Evolutionary conservation across 1,140 invertebrate genomes (phyloP).

Genomic region (Sminthurinus signatus): DNA sequence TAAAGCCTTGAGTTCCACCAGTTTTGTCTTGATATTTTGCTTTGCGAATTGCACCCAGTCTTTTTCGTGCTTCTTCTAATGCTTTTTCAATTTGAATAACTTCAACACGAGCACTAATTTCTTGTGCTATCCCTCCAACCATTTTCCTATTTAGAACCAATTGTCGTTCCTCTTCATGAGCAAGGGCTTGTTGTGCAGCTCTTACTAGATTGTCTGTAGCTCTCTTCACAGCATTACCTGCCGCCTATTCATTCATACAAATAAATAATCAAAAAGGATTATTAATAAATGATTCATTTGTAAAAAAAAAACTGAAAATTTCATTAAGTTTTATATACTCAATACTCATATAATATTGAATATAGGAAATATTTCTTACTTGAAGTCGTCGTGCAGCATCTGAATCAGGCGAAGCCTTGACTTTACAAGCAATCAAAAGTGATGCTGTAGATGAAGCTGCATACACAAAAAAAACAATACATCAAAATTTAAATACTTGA

Average conservation of each 20-base stretch:
- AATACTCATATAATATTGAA: too few species aligned
- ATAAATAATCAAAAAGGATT: constrained; percentile 5
- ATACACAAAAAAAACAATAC: too few species aligned
- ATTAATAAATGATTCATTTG: background rate
- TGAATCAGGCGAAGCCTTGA: constrained; percentile 93
- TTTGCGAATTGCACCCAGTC: constrained; percentile 74
- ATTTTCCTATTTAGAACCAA: constrained; percentile 82
- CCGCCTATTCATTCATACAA: constrained; percentile 53
- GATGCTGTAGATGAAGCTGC: constrained; percentile 96
- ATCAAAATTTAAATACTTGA: too few species aligned
- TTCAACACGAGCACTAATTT: constrained; percentile 67
- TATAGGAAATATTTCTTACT: too few species aligned
- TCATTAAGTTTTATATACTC: too few species aligned
- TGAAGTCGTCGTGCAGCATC: constrained; percentile 86
- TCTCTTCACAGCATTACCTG: constrained; percentile 94
- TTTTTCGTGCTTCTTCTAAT: constrained; percentile 82
- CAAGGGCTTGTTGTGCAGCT: constrained; percentile 87
- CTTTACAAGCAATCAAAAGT: constrained; percentile 93
- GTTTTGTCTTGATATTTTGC: constrained; percentile 69
- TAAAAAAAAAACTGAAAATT: background rate
- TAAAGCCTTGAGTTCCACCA: constrained; percentile 49
- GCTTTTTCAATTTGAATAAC: constrained; percentile 59
- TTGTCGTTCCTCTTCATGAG: constrained; percentile 79
- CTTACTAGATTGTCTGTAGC: constrained; percentile 95
- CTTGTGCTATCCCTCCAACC: constrained; percentile 88